Evolutionary conservation across 2,113 vertebrate species (phyloP), one percentile per base, ranked within the genome.

Genomic region (Bombycilla garrulus): DNA sequence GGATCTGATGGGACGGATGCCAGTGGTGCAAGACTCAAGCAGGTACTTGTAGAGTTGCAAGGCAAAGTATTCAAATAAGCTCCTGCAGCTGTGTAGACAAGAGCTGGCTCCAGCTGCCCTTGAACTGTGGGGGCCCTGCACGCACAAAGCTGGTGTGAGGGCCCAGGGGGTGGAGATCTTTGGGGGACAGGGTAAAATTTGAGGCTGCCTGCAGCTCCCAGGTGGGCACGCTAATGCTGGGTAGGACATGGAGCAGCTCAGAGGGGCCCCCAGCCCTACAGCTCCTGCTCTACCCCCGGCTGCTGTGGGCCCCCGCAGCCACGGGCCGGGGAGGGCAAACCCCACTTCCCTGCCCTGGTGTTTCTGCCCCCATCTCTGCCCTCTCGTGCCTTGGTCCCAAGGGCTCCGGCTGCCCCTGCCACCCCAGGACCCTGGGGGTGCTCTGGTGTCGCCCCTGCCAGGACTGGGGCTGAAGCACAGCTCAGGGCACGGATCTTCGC

Each of bases 381-480:
- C 28, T 2, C 9, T 12, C 0, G 0, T 1, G 9, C 17, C 28
- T 21, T 5, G 2, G 10, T 23, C 6, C 20, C 0, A 0, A 11
- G 2, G 21, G 29, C 9, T 24, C 65, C 35, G 26, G 50, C 61
- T 17, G 69, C 8, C 42, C 47, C n/a, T 0, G 1, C 15, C 36
- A 6, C 13, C 42, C 35, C 1, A 0, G 1, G 9, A 1, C 9
- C 24, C 23, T 2, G 6, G 51, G 5, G 0, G 1, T 7, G 73
- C 29, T n/a, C 38, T n/a, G 42, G 29, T 35, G 31, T 4, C 5
- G 1, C 36, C 16, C n/a, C 12, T 15, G 29, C 42, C 36, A 3
- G 56, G 2, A 2, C 36, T 2, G 26, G 22, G 57, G 53, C 76
- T 62, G 64, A 45, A 86, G 25, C 62, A 18, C 95, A 77, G 71